Percentiles rank a stretch among this genome's conserved stretches.
Evolutionary conservation across 2,113 vertebrate genomes (phyloP).

Genomic region (Rutilus rutilus): DNA sequence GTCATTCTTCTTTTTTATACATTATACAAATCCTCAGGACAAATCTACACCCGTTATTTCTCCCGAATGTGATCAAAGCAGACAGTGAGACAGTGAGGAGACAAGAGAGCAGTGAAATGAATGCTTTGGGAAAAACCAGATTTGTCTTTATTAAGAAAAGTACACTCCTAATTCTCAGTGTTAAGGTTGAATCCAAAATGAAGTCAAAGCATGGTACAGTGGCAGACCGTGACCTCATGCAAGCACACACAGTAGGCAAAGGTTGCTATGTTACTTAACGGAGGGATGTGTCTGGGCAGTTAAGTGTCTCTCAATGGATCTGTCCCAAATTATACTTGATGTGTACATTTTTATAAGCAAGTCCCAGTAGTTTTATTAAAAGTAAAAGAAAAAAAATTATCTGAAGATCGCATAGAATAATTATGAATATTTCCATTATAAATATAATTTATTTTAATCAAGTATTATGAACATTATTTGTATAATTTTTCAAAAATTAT

Average conservation of each 20-base stretch:
- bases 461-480: not conserved
- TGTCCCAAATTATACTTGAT: not conserved
- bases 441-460: not conserved
- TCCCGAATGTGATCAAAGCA: constrained; percentile 34
- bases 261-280: not conserved
- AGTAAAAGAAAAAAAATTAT: too few relatives aligned
- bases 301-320: not conserved
- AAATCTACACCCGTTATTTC: not conserved
- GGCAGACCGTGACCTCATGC: not conserved
- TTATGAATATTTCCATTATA: too few relatives aligned
- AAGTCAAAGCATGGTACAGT: not conserved
- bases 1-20: constrained; percentile 42
- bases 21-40: constrained; percentile 8
- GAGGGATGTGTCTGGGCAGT: constrained; percentile 28
- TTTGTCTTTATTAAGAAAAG: constrained; percentile 16
- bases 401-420: not conserved
- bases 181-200: not conserved
- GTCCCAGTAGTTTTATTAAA: not conserved
- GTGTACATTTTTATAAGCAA: not conserved
- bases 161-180: not conserved
- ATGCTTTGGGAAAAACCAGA: not conserved
- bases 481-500: not conserved
- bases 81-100: not conserved
- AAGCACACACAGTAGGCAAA: not conserved
- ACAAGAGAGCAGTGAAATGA: not conserved